phyloP scores from a whole-genome alignment of 2,113 vertebrate species.

The Lepus europaeus region DNA sequence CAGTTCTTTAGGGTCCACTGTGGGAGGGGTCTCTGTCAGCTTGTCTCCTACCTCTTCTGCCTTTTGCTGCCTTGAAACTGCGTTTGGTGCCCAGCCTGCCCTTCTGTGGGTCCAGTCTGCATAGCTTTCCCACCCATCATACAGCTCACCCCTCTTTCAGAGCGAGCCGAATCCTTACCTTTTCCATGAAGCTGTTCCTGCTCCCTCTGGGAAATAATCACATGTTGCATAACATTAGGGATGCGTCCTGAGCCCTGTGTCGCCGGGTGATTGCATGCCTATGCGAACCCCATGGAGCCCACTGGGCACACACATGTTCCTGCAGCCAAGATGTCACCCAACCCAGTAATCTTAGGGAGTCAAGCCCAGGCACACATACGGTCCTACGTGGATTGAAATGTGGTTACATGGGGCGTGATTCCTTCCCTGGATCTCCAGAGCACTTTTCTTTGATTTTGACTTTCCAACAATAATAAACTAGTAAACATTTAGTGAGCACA shows the following conservation, averaged over 20 bases:
- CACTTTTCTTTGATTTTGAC: not conserved
- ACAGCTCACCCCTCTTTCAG: not conserved
- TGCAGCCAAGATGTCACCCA: not conserved
- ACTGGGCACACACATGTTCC: not conserved
- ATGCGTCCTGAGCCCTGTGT: not conserved
- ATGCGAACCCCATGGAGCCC: too few species aligned
- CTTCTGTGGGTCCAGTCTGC: not conserved
- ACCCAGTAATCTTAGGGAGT: not conserved
- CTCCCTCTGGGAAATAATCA: not conserved
- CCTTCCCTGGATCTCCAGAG: conserved; percentile 3
- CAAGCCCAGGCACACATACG: too few species aligned
- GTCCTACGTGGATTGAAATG: not conserved
- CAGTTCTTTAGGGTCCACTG: not conserved
- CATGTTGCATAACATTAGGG: not conserved
- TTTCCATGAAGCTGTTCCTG: not conserved
- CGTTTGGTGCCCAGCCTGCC: not conserved
- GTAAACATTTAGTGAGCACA: not conserved
- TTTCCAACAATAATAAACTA: not conserved
- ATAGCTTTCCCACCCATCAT: not conserved
- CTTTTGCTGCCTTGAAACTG: not conserved
- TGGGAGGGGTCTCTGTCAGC: not conserved
- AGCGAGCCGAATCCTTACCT: not conserved
- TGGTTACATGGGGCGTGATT: not conserved
- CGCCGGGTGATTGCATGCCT: not conserved
- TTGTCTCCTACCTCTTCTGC: not conserved